Evolutionary conservation across 2,113 vertebrate genomes (phyloP), one percentile per base, ranked within the genome.

Genomic region (Lepisosteus osseus): DNA sequence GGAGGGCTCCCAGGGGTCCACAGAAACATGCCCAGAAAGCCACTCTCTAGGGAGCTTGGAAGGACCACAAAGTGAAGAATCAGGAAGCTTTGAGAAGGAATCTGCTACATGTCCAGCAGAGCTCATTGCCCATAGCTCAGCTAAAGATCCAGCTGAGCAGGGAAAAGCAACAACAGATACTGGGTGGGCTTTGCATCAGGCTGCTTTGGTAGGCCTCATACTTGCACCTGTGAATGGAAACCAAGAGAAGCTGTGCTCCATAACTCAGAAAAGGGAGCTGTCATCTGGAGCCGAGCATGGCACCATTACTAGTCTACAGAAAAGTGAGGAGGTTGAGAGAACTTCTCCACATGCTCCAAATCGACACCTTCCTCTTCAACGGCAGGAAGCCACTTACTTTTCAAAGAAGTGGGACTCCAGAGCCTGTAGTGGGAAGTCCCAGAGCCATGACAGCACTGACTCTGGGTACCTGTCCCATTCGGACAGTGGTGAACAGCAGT

Each of bases 401-500:
- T 94, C 95, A 69, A 95, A 91, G 62, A 87, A 90, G 41, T 92
- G 93, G 92, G 92, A 93, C 1, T 68, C 80, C 68, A 91, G 83
- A 7, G 76, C 78, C 1, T 79, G 83, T 0, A 90, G 90, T 12
- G 90, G 88, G 43, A 95, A 93, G 74, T 92, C 96, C 0, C 92
- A 95, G 79, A 97, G 93, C 79, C 95, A 96, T 1, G 96, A 95
- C 82, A 99, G 97, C 86, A 98, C 94, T 0, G 97, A 99, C 87
- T 99, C 97, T 0, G 96, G 97, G 11, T 99, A 94, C 70, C 80
- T 94, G 78, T 93, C 92, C 0, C 93, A 96, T 80, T 97, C 96
- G 0, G 96, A 98, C 76, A 95, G 95, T 13, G 90, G 83, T 0
- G 97, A 99, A 54, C 95, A 93, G 76, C 92, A 90, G 4, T 47